Base-by-base conservation (phyloP, 2,888 invertebrate genomes). In the Ennomos erosarius region DNA sequence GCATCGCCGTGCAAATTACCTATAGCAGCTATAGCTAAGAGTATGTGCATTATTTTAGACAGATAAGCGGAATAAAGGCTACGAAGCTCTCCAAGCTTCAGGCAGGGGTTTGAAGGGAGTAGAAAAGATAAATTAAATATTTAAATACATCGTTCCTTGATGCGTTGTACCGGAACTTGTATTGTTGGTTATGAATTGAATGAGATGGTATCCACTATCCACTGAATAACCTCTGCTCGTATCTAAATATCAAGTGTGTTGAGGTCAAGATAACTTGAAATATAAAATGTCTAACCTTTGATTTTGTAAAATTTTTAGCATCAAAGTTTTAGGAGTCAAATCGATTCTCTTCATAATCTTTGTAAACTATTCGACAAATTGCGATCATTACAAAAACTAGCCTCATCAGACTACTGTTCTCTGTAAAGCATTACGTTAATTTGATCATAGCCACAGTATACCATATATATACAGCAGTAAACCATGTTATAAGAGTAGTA, bases 401-500 rank as follows among this genome's bases (percentile, higher is more conserved):
- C 3, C 46, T 42, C 57, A 57, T 52, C 38, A 52, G 40, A 44
- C 58, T 58, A 44, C 53, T 49, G 58, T 58, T 53, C 44, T 38
- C 13, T 10, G 38, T 35, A 58, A 44, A 38, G 11, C 39, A 26
- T 44, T 40, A 43, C 44, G 10, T 35, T 42, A 42, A 53, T 48
- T 49, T 49, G 48, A 49, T 43, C 33, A 38, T 53, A 53, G 38
- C 26, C 26, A 26, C 26, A n/a, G n/a, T n/a, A n/a, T n/a, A 26
- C 6, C 6, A 26, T 3, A 26, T 26, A 26, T 3, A 26, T 26
- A 5, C 6, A 26, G 26, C 26, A 26, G 26, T 26, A 26, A 26
- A 6, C 6, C 26, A 26, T 16, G 3, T 16, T 26, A 26, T 26
- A 26, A 6, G 26, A 26, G 26, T 26, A 26, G 6, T 6, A 6